Conservation (phyloP, 92 coral and sea anemone genomes). For the Phenganax stokvisi region DNA sequence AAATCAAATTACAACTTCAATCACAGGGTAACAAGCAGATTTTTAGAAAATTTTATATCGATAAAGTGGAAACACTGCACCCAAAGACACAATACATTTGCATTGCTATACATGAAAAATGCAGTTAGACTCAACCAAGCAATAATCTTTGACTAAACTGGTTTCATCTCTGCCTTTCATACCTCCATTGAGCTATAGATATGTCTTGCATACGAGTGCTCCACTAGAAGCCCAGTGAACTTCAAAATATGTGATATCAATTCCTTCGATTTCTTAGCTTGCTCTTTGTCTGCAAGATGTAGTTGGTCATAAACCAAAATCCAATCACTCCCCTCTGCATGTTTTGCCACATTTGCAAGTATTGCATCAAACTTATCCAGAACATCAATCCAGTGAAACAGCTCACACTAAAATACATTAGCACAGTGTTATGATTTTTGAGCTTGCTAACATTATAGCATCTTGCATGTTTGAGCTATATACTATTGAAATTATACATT, state of each 20-base stretch:
- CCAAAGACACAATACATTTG: background rate
- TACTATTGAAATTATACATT: too few species aligned
- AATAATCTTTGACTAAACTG: too few species aligned
- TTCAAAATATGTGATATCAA: constrained; percentile 70
- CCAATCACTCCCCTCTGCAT: constrained; percentile 91
- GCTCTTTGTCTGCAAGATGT: constrained; percentile 29
- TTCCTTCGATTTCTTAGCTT: constrained; percentile 66
- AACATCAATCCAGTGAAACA: constrained; percentile 96
- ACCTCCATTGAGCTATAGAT: constrained; percentile 90
- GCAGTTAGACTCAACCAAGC: too few species aligned
- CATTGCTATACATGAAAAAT: too few species aligned
- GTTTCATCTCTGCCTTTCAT: background rate
- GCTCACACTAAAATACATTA: constrained; percentile 64
- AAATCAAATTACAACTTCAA: too few species aligned
- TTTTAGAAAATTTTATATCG: background rate
- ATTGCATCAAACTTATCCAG: constrained; percentile 93
- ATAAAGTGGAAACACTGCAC: background rate
- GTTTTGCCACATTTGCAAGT: constrained; percentile 75
- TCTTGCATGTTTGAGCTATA: too few species aligned
- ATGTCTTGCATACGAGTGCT: constrained; percentile 94
- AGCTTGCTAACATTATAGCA: background rate
- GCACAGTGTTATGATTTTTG: background rate
- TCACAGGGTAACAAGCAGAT: too few species aligned
- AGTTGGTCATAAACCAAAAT: constrained; percentile 78
- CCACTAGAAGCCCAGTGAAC: constrained; percentile 88